phyloP scores from a whole-genome alignment of 2,888 invertebrate species.

The Habrosyne pyritoides region DNA sequence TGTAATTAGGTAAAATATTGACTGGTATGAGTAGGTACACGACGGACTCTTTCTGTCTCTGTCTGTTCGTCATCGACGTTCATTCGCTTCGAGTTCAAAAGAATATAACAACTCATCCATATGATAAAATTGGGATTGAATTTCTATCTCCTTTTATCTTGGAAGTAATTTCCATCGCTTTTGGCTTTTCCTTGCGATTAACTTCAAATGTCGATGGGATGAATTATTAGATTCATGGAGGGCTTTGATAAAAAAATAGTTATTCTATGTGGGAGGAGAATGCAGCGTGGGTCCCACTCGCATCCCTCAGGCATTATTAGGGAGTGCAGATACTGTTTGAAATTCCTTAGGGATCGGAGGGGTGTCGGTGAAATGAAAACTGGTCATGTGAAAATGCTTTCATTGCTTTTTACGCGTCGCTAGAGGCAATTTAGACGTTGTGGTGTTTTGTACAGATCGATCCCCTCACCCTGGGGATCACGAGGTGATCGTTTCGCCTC shows the following conservation, averaged over 20 bases:
- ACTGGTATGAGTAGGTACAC: no score
- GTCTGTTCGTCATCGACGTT: background rate
- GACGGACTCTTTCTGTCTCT: no score
- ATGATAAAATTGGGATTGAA: background rate
- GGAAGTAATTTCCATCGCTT: background rate
- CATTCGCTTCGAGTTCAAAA: background rate
- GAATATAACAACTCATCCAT: background rate
- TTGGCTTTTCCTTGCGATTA: constrained; percentile 25
- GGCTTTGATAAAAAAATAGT: constrained; percentile 49
- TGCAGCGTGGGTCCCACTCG: constrained; percentile 46
- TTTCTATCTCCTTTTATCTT: constrained; percentile 6
- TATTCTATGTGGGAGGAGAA: constrained; percentile 45
- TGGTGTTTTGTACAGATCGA: constrained; percentile 64
- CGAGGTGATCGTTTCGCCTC: constrained; percentile 59
- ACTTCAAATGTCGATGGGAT: constrained; percentile 37
- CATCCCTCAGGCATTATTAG: constrained; percentile 68
- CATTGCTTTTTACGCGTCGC: constrained; percentile 80
- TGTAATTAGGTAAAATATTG: background rate
- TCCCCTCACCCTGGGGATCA: constrained; percentile 44
- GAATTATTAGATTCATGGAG: constrained; percentile 43
- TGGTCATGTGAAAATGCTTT: constrained; percentile 81
- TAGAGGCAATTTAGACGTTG: constrained; percentile 77
- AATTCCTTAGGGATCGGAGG: constrained; percentile 76
- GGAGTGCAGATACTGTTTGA: constrained; percentile 75
- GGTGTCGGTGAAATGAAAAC: constrained; percentile 75